Evolutionary conservation across 2,797 vertebrate genomes (phyloP), one percentile per base, ranked within the genome.

Genomic region (Galaxias olidus): DNA sequence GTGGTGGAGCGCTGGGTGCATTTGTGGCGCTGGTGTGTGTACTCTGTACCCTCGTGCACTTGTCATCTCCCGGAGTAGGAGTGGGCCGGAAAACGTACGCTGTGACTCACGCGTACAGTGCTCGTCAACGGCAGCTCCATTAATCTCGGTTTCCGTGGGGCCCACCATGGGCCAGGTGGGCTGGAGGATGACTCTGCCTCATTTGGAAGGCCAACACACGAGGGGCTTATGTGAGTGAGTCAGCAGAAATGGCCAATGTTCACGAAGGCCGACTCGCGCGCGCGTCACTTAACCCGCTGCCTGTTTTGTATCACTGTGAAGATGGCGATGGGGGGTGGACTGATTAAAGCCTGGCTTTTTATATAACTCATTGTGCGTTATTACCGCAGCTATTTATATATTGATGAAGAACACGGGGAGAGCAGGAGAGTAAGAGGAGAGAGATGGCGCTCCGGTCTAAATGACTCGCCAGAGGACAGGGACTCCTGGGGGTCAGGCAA

Each of bases 201-300:
- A 42, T 52, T 81, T 70, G 72, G 57, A 76, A 44, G 42, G 18
- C 65, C 50, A 19, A 48, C 76, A 63, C 20, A 55, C 44, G 48
- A 55, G 15, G 70, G 53, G 61, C 30, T 30, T 30, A 6, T 30
- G 30, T 2, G 30, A 49, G 68, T 81, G 80, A 86, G 75, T 87
- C 87, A 83, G 80, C 87, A 82, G 59, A 81, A 80, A 73, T 61
- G 54, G 20, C 11, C 56, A 5, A 8, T 17, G 68, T 66, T 75
- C 18, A n/a, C n/a, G 53, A 65, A 60, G 61, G 46, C 18, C 74
- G 77, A 86, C 66, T 79, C 74, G 73, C 63, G 46, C 59, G 14
- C 70, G 41, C 71, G 62, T 70, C 64, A 57, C 45, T 71, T 62
- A 50, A 71, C 66, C 59, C 15, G 41, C 43, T 74, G 61, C 73